Base-by-base conservation (phyloP, 2,113 vertebrate species). In the Oenanthe oenanthe region DNA sequence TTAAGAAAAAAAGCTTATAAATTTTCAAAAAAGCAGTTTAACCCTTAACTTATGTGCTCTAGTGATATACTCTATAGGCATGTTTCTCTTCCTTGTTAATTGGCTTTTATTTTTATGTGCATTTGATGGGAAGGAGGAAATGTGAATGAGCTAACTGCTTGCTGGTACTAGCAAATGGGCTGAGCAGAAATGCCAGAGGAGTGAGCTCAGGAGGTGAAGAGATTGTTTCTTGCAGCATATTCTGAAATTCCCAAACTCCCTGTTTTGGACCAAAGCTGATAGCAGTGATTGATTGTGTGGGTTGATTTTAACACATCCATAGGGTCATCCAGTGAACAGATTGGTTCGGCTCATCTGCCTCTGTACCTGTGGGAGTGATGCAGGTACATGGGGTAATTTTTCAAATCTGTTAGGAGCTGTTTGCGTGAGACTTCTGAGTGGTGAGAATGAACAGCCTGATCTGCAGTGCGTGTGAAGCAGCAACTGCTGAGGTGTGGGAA, bases 251-350 rank as follows among this genome's bases (percentile, higher is more conserved):
- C 88, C 65, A 10, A 74, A 66, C 18, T 92, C 85, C 85, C 88
- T 71, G 78, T 48, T 90, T 73, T 85, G 68, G 75, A 63, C 74
- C 63, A 38, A 56, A 88, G 85, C 57, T 75, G 85, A 56, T 77
- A 95, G 67, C 67, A 60, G 56, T 80, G 93, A 95, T 96, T 79
- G 88, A 95, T 94, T 21, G 9, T 72, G 43, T 89, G 10, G 56
- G 60, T 76, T 95, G 74, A 80, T 78, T 92, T 87, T 61, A 85
- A 54, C 60, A 50, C 56, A 77, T 86, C 79, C 63, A 10, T 38
- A 53, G 22, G 45, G 68, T 84, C 5, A 1, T 38, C n/a, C 31
- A 56, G 60, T 29, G 67, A 77, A 25, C 80, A 71, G 92, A 80
- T 48, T 6, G 11, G 72, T 88, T 92, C 1, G 7, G 38, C 82